Conservation (phyloP, 2,113 vertebrate species). For the Blennius ocellaris region DNA sequence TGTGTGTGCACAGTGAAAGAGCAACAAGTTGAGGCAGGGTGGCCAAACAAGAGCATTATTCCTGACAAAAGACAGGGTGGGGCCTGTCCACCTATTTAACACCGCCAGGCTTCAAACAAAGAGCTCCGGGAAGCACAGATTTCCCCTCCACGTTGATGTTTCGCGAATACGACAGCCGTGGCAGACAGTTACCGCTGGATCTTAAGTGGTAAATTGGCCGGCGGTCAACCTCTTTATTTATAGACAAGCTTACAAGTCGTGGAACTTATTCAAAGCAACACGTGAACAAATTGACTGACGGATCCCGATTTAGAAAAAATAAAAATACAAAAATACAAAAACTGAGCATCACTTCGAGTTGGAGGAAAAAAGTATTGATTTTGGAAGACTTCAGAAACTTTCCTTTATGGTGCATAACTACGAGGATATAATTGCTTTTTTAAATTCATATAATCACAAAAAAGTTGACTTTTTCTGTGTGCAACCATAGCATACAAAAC, state of each 20-base stretch:
- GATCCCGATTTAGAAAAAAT: too few relatives aligned
- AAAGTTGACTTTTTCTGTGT: too few relatives aligned
- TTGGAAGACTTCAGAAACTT: not conserved
- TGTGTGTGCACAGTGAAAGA: conserved; percentile 68
- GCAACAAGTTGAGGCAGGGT: conserved; percentile 73
- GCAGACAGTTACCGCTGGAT: not conserved
- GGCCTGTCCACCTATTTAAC: conserved; percentile 5
- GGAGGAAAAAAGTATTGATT: not conserved
- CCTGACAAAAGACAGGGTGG: conserved; percentile 61
- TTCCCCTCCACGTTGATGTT: conserved; percentile 9
- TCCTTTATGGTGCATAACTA: not conserved
- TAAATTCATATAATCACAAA: not conserved
- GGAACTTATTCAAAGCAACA: not conserved
- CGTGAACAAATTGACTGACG: too few relatives aligned
- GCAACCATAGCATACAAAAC: not conserved
- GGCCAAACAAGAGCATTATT: conserved; percentile 40
- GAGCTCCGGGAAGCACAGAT: conserved; percentile 10
- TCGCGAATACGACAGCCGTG: conserved; percentile 17
- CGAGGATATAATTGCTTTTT: too few relatives aligned
- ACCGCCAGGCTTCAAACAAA: conserved; percentile 18
- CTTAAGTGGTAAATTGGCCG: conserved; percentile 32
- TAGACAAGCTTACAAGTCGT: not conserved
- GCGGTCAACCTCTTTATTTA: not conserved
- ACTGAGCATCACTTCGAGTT: too few relatives aligned
- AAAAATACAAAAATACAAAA: too few relatives aligned